Evolutionary conservation across 2,113 vertebrate species (phyloP).

Genomic region (Phalacrocorax aristotelis): DNA sequence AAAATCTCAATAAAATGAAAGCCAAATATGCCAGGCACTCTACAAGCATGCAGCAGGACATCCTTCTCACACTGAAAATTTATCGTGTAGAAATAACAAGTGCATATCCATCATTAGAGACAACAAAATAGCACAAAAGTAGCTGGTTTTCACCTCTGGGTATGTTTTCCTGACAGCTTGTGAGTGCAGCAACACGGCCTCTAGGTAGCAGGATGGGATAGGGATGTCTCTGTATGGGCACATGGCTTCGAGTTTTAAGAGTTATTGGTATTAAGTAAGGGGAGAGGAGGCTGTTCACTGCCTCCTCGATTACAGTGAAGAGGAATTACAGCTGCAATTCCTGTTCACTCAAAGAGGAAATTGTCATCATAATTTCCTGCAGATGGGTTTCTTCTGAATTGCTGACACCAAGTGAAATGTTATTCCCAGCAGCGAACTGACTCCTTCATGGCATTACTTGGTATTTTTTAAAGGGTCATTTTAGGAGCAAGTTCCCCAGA

Average conservation of each 20-base stretch:
- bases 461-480: background rate
- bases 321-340: slow-evolving; percentile 10
- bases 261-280: background rate
- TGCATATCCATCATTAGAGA: background rate
- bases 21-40: background rate
- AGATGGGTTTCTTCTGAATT: slow-evolving; percentile 16
- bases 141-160: background rate
- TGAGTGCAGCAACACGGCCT: background rate
- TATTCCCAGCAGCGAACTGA: background rate
- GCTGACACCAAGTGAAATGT: background rate
- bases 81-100: background rate
- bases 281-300: background rate
- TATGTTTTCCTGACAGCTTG: background rate
- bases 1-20: background rate
- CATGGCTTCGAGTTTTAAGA: background rate
- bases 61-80: background rate
- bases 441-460: background rate
- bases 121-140: background rate
- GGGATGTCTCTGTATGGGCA: background rate
- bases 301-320: background rate
- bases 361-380: slow-evolving; percentile 24
- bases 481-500: background rate
- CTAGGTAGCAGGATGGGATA: background rate
- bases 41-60: background rate
- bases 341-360: background rate